Conservation (phyloP, 2,797 vertebrate species). For the Phrynocephalus vlangalii region DNA sequence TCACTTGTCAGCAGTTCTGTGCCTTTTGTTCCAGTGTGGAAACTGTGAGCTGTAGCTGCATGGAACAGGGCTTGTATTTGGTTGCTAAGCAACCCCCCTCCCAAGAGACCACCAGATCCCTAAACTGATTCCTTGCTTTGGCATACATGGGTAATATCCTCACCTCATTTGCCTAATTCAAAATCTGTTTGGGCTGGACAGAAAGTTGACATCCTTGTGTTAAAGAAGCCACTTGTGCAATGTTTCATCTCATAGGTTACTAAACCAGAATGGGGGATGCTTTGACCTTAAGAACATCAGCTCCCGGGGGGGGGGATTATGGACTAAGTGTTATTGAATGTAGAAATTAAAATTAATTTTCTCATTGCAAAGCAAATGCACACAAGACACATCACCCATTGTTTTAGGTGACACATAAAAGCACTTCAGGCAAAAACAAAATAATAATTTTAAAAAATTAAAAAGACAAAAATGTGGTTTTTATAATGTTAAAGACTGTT, state of each 20-base stretch:
- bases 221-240: not conserved
- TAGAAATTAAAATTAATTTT: not conserved
- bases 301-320: not conserved
- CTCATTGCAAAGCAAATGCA: constrained; percentile 16
- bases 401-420: not conserved
- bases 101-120: not conserved
- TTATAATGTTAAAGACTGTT: too few species aligned
- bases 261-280: not conserved
- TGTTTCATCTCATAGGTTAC: constrained; percentile 16
- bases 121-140: not conserved
- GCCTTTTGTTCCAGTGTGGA: not conserved
- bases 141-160: not conserved
- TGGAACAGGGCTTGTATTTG: not conserved
- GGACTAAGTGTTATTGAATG: not conserved
- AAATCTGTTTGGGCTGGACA: not conserved
- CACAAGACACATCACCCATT: not conserved
- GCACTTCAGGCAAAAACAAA: too few species aligned
- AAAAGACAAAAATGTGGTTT: too few species aligned
- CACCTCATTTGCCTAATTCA: not conserved
- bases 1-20: not conserved
- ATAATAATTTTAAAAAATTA: too few species aligned
- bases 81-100: constrained; percentile 19
- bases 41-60: not conserved
- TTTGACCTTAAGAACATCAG: not conserved
- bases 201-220: not conserved